Evolutionary conservation across 2,797 vertebrate species (phyloP).

Genomic region (Sphenodon punctatus): DNA sequence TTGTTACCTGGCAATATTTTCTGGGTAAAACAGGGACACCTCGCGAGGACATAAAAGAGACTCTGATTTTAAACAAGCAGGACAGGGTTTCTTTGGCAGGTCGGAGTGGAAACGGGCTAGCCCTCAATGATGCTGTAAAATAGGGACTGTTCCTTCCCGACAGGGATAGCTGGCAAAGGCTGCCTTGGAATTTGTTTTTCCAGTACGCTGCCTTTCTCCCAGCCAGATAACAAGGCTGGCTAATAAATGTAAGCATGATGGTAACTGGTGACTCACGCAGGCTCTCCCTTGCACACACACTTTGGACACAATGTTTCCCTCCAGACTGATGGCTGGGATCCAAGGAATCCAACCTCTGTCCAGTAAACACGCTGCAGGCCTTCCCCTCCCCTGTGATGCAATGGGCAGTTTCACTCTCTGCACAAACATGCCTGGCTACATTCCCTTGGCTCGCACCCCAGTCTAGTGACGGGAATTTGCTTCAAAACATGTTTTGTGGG

Average conservation of each 20-base stretch:
- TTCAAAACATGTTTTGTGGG: not conserved
- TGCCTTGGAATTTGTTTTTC: not conserved
- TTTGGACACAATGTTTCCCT: not conserved
- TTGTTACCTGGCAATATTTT: too few relatives aligned
- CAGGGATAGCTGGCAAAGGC: not conserved
- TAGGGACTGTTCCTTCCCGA: constrained; percentile 5
- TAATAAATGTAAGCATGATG: constrained; percentile 51
- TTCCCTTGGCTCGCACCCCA: not conserved
- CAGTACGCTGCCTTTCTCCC: not conserved
- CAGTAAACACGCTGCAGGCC: not conserved
- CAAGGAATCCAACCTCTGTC: not conserved
- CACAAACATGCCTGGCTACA: not conserved
- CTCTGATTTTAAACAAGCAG: not conserved
- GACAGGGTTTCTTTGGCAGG: not conserved
- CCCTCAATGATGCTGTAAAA: not conserved
- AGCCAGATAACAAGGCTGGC: not conserved
- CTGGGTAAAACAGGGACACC: constrained; percentile 64
- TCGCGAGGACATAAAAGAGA: not conserved
- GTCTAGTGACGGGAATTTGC: not conserved
- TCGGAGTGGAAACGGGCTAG: constrained; percentile 21
- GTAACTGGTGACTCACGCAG: constrained; percentile 49
- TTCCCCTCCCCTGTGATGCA: not conserved
- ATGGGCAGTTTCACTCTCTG: not conserved
- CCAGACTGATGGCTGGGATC: constrained; percentile 2
- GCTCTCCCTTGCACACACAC: not conserved